phyloP scores from a whole-genome alignment of 2,888 invertebrate species.

The Nudaria mundana region DNA sequence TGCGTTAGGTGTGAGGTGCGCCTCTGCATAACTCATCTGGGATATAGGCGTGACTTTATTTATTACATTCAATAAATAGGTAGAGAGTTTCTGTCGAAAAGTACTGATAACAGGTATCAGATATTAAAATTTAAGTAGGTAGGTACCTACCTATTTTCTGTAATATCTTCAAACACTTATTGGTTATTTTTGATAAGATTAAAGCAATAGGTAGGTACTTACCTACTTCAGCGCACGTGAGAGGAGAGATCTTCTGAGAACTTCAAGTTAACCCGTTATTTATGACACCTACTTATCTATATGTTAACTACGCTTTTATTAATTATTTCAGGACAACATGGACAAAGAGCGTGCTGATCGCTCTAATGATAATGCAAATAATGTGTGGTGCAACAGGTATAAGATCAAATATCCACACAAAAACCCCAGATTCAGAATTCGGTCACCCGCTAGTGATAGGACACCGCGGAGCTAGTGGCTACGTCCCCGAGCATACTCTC shows the following conservation, averaged over 20 bases:
- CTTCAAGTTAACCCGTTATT: background rate
- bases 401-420: background rate
- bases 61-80: no score
- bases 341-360: slow-evolving; percentile 3
- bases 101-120: no score
- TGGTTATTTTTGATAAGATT: no score
- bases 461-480: slow-evolving; percentile 70
- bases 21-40: no score
- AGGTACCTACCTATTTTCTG: no score
- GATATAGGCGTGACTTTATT: no score
- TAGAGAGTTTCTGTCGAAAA: no score
- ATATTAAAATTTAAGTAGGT: no score
- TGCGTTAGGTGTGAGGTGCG: no score
- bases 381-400: slow-evolving; percentile 1
- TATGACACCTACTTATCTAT: background rate
- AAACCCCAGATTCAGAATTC: slow-evolving; percentile 34
- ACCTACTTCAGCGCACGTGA: background rate
- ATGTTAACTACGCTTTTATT: no score
- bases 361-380: slow-evolving; percentile 6
- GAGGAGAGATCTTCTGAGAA: background rate
- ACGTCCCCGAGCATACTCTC: slow-evolving; percentile 70
- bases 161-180: no score
- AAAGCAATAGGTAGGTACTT: background rate
- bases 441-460: slow-evolving; percentile 62
- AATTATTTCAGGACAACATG: slow-evolving; percentile 23